phyloP scores from a whole-genome alignment of 2,888 invertebrate species.

The Minunthozetes semirufus region DNA sequence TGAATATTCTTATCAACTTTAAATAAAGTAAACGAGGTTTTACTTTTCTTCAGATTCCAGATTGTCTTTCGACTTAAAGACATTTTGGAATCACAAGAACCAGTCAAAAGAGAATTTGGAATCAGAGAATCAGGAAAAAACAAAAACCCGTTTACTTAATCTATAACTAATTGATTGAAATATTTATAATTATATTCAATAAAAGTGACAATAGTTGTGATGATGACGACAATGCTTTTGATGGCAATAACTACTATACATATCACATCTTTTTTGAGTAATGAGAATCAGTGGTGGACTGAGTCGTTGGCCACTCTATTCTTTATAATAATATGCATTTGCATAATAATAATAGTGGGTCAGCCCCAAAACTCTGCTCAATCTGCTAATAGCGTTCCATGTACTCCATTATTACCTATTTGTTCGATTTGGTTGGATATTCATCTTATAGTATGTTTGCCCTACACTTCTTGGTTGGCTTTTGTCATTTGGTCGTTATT shows the following conservation, averaged over 20 bases:
- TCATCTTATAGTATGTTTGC: slow-evolving; percentile 40
- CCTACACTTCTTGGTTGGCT: slow-evolving; percentile 41
- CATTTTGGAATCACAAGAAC: no score
- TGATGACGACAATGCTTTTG: slow-evolving; percentile 39
- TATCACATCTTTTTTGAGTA: slow-evolving; percentile 37
- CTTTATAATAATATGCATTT: slow-evolving; percentile 36
- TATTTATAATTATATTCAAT: not conserved
- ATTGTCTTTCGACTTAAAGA: no score
- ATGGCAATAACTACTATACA: slow-evolving; percentile 40
- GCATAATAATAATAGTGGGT: slow-evolving; percentile 34
- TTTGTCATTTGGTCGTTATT: slow-evolving; percentile 42
- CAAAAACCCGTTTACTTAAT: not conserved
- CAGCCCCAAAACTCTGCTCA: slow-evolving; percentile 40
- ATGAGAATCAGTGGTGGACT: slow-evolving; percentile 38
- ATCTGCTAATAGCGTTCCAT: slow-evolving; percentile 40
- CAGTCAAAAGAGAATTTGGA: no score
- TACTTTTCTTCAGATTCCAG: no score
- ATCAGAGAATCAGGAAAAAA: no score
- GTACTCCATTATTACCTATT: slow-evolving; percentile 42
- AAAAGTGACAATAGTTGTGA: not conserved
- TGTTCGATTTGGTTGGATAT: slow-evolving; percentile 42
- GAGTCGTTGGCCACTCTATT: slow-evolving; percentile 37
- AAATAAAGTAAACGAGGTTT: no score
- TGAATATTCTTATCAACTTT: no score
- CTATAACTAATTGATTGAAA: not conserved